Evolutionary conservation across 2,888 invertebrate genomes (phyloP).

Genomic region (Ganaspis brasiliensis): DNA sequence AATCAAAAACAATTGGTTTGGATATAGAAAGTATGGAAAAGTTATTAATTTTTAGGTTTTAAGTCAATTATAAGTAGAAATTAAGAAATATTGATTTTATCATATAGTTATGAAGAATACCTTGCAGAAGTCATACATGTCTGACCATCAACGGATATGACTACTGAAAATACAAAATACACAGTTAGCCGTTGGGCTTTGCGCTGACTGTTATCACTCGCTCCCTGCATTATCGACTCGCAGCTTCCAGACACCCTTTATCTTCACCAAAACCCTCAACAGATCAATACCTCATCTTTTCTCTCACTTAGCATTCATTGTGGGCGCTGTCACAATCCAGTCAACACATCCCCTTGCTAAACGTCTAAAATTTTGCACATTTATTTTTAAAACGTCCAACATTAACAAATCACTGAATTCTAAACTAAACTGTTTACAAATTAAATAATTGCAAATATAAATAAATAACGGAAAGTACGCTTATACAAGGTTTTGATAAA

Average conservation of each 20-base stretch:
- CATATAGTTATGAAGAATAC: too few relatives aligned
- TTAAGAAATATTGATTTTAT: too few relatives aligned
- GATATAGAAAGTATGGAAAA: too few relatives aligned
- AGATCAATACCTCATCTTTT: slow-evolving; percentile 51
- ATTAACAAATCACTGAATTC: neutral
- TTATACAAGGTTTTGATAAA: too few relatives aligned
- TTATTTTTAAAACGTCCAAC: neutral
- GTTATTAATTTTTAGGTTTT: too few relatives aligned
- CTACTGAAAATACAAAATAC: neutral
- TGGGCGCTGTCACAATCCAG: slow-evolving; percentile 46
- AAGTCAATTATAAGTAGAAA: too few relatives aligned
- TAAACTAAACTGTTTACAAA: neutral
- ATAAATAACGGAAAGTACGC: too few relatives aligned
- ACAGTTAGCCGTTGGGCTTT: neutral
- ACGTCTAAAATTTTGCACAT: neutral
- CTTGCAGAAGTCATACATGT: too few relatives aligned
- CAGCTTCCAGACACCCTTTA: slow-evolving; percentile 38
- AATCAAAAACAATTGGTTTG: too few relatives aligned
- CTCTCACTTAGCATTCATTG: slow-evolving; percentile 5
- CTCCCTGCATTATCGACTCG: slow-evolving; percentile 39
- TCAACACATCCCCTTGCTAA: neutral
- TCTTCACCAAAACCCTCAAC: slow-evolving; percentile 12
- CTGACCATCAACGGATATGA: slow-evolving; percentile 24
- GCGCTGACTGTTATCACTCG: neutral
- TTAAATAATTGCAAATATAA: neutral